These are phyloP conservation scores for Acrobasis suavella DNA, from an alignment of 2,888 invertebrate species.

Conservation along the genomic window DNA sequence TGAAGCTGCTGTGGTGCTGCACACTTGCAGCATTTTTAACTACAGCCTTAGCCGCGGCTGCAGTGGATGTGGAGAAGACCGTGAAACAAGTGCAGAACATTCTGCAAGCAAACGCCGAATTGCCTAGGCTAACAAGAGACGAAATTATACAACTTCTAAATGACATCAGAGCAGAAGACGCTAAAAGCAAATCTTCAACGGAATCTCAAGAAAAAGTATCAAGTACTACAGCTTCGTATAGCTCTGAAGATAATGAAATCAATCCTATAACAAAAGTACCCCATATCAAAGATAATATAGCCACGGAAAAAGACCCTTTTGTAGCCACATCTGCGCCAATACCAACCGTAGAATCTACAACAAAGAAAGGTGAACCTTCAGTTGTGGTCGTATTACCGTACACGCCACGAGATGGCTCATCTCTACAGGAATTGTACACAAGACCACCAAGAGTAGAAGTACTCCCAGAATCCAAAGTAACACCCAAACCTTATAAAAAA, in stretches of 20 bases:
- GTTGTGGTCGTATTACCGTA: conserved; percentile 87
- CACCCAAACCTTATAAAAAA: conserved; percentile 49
- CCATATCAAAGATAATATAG: conserved; percentile 38
- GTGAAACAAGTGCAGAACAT: conserved; percentile 86
- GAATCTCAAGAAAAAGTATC: conserved; percentile 42
- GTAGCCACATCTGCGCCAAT: conserved; percentile 37
- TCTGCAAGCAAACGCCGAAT: conserved; percentile 81
- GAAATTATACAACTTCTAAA: conserved; percentile 86
- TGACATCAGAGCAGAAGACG: conserved; percentile 84
- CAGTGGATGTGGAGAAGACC: conserved; percentile 82
- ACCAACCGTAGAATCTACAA: conserved; percentile 49
- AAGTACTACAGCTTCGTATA: conserved; percentile 45
- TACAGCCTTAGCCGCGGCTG: conserved; percentile 51
- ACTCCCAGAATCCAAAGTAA: conserved; percentile 60
- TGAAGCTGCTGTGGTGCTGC: conserved; percentile 64
- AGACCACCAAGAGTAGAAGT: conserved; percentile 85
- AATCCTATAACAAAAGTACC: conserved; percentile 37
- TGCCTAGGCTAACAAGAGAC: conserved; percentile 84
- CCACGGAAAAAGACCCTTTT: conserved; percentile 33
- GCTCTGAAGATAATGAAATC: conserved; percentile 56
- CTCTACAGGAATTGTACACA: conserved; percentile 85
- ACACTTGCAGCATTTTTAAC: conserved; percentile 47
- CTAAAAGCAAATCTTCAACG: conserved; percentile 52
- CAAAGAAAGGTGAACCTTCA: conserved; percentile 60
- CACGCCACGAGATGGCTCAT: conserved; percentile 79